These are phyloP conservation scores for Neosilurus mollespiculum DNA, from an alignment of 2,797 vertebrate genomes.

Conservation along the genomic window DNA sequence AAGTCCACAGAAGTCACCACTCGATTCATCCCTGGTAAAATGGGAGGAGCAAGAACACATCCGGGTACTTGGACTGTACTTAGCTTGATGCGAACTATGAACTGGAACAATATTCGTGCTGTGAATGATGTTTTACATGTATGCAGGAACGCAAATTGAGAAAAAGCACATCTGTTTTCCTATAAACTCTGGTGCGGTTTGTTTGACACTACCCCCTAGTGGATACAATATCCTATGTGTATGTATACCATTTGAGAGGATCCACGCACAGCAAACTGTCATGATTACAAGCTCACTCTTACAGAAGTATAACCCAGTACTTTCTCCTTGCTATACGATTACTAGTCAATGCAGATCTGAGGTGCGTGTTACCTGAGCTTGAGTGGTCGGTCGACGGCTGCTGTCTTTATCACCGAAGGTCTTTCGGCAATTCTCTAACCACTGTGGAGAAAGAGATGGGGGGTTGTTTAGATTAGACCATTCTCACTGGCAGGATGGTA, in stretches of 20 bases:
- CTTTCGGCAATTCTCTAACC: conserved; percentile 95
- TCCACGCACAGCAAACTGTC: not conserved
- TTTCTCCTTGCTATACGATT: not conserved
- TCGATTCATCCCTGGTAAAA: too few species aligned
- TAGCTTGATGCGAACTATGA: too few species aligned
- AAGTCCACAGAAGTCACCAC: too few species aligned
- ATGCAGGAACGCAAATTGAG: too few species aligned
- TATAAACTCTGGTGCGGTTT: not conserved
- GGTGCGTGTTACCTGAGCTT: conserved; percentile 80
- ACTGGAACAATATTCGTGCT: too few species aligned
- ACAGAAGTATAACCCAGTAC: not conserved
- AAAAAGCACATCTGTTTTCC: not conserved
- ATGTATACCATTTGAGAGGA: not conserved
- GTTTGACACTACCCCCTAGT: not conserved
- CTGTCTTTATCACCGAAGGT: conserved; percentile 89
- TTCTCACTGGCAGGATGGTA: not conserved
- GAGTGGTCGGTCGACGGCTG: conserved; percentile 77
- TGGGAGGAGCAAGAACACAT: too few species aligned
- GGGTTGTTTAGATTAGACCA: not conserved
- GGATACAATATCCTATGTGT: not conserved
- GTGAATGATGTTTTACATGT: too few species aligned
- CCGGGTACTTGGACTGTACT: too few species aligned
- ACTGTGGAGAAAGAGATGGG: conserved; percentile 69
- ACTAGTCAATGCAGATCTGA: not conserved
- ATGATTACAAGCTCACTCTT: not conserved